A percentile compares a stretch with the other conserved stretches of the same genome.
These are phyloP conservation scores for Atlantisia rogersi DNA, from an alignment of 2,113 vertebrate species.

Conservation along the genomic window DNA sequence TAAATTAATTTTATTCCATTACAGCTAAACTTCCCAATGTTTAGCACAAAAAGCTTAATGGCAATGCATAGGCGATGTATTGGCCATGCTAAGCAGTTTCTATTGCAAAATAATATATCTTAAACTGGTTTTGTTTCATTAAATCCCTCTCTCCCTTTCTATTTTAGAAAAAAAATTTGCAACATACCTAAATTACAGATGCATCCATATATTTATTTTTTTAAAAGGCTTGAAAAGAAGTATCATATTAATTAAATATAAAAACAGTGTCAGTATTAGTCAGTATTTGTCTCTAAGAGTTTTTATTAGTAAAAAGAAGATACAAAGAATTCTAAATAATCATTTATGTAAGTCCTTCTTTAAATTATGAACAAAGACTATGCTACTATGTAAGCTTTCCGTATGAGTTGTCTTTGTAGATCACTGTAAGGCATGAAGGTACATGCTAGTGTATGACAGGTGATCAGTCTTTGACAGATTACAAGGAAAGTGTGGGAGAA, in stretches of 20 bases:
- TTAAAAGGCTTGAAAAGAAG: not conserved
- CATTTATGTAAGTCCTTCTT: not conserved
- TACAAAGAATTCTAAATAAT: not conserved
- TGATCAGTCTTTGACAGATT: not conserved
- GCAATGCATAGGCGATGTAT: not conserved
- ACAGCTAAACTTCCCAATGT: not conserved
- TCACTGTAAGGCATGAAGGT: not conserved
- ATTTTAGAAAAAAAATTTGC: not conserved
- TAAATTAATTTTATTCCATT: not conserved
- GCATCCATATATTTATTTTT: not conserved
- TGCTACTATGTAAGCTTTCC: not conserved
- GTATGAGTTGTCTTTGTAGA: not conserved
- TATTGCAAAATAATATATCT: not conserved
- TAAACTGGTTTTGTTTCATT: not conserved
- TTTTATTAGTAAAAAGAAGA: not conserved
- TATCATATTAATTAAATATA: not conserved
- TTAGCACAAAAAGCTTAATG: not conserved
- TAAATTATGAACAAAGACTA: not conserved
- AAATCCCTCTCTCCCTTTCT: not conserved
- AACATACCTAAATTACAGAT: not conserved
- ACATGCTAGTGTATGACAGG: not conserved
- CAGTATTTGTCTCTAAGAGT: not conserved
- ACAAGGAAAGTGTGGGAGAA: not conserved
- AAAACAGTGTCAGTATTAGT: not conserved
- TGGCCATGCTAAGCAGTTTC: not conserved